A percentile compares a stretch with the other conserved stretches of the same genome.
Conservation (phyloP, 2,888 invertebrate species). For the Epinotia brunnichana region DNA sequence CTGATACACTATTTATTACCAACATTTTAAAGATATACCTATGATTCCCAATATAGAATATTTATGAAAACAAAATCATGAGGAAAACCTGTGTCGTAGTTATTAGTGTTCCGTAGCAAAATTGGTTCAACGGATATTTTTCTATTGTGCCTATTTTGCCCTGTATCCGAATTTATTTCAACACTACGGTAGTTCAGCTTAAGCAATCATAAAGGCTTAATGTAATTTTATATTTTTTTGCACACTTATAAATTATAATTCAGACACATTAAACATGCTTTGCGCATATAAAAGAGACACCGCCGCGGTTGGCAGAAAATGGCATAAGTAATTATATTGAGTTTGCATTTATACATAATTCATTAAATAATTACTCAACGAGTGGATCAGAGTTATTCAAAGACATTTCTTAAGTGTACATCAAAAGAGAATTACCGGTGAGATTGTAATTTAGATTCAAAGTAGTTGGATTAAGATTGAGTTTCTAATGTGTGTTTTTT, state of each 20-base stretch:
- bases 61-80: too few species aligned
- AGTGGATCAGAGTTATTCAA: slow-evolving; percentile 33
- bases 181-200: slow-evolving; percentile 2
- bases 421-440: neutral
- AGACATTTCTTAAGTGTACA: neutral
- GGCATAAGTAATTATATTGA: slow-evolving; percentile 36
- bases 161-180: neutral
- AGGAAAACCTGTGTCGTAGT: too few species aligned
- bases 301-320: slow-evolving; percentile 40
- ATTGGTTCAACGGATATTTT: too few species aligned
- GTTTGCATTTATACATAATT: slow-evolving; percentile 39
- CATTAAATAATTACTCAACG: slow-evolving; percentile 41
- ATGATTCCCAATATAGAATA: too few species aligned
- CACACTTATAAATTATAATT: slow-evolving; percentile 19
- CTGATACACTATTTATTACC: too few species aligned
- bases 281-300: slow-evolving; percentile 24
- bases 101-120: too few species aligned
- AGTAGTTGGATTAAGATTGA: slow-evolving; percentile 1
- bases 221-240: slow-evolving; percentile 12
- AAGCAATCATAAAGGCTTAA: neutral
- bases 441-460: neutral
- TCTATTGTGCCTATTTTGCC: neutral
- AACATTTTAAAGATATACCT: too few species aligned
- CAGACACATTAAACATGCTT: slow-evolving; percentile 16
- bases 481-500: neutral